Evolutionary conservation across 2,113 vertebrate species (phyloP), one percentile per base, ranked within the genome.

Genomic region (Glaucidium brasilianum): DNA sequence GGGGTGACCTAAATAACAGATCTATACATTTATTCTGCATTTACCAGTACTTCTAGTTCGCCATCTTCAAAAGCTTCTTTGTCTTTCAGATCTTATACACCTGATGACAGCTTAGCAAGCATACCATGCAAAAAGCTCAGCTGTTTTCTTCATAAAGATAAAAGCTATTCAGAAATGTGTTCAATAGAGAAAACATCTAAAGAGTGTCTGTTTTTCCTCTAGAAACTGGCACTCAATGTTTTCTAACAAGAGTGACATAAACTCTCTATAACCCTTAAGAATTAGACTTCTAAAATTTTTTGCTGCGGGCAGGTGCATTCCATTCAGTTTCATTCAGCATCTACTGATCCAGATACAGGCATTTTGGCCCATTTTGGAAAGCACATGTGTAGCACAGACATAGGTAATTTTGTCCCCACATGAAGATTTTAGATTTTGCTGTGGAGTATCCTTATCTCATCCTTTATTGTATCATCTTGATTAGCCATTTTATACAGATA

Each of bases 1-100:
- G n/a, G n/a, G n/a, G 39, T 25, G 50, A 75, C 37, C 68, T 80
- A 53, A 95, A 84, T 59, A 83, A 79, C 67, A 79, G 78, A 22
- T 69, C 29, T 76, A 62, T 45, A 15, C 9, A 22, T 56, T 50
- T 81, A 45, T 75, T 88, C 75, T 88, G 64, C 14, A 34, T 93
- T 92, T 88, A 47, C 50, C 41, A 59, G 27, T n/a, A 27, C 62
- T 84, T 73, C 69, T 94, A 18, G 62, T 56, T 59, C 41, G 9
- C 49, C 55, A 23, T 11, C 91, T 95, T 97, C 92, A 95, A 90
- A 91, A 88, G 75, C 45, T 69, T 30, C 79, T 47, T 63, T 74
- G 55, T 74, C 71, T 67, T 81, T 91, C 75, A 94, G 64, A 86
- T 85, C 73, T 60, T 53, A 64, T 35, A 15, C 34, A 71, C 75